Conservation (phyloP, 1,140 invertebrate genomes). For the Hyphantria cunea region DNA sequence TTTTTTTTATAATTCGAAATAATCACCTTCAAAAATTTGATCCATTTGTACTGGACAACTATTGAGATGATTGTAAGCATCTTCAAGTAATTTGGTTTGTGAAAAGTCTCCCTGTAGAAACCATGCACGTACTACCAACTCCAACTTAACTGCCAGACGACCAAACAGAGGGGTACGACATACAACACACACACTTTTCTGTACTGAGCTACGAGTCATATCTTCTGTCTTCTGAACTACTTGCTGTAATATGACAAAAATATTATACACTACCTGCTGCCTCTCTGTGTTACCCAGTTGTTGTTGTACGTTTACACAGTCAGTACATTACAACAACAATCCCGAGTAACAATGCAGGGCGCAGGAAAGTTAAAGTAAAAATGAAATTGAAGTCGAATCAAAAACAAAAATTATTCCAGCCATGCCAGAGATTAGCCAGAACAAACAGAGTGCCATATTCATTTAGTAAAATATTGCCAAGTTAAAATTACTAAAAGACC, state of each 20-base stretch:
- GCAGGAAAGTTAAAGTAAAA: no score
- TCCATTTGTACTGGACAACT: conserved; percentile 89
- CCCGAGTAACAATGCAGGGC: no score
- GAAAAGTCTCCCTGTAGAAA: conserved; percentile 97
- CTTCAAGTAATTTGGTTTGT: conserved; percentile 93
- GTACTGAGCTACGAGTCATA: conserved; percentile 92
- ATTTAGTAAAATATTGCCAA: no score
- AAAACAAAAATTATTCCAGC: no score
- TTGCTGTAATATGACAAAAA: conserved; percentile 87
- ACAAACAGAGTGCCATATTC: no score
- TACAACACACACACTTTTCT: conserved; percentile 83
- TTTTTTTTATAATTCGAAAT: background rate
- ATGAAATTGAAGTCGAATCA: no score
- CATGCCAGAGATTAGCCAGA: no score
- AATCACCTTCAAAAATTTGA: conserved; percentile 90
- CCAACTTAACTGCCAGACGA: conserved; percentile 96
- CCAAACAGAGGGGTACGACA: conserved; percentile 95
- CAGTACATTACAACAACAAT: no score
- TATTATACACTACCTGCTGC: no score
- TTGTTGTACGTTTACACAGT: no score
- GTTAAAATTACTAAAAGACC: no score
- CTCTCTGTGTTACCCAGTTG: no score
- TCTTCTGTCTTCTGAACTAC: conserved; percentile 97
- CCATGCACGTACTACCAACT: conserved; percentile 97
- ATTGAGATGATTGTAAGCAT: conserved; percentile 96